These are phyloP conservation scores for Drosophila colorata DNA, from an alignment of 2,888 invertebrate species.

Conservation along the genomic window DNA sequence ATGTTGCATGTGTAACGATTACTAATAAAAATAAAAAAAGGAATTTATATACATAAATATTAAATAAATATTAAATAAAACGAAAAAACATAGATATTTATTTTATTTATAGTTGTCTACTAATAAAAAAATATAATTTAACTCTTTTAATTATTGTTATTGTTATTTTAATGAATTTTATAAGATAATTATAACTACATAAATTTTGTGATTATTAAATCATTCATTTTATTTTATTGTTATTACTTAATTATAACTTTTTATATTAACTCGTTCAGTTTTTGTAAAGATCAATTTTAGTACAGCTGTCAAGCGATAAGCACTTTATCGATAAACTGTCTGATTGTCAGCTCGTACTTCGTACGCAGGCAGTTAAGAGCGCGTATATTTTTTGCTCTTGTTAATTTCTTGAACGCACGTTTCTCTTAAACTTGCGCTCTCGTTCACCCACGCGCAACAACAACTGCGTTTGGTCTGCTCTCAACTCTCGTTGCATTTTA, in stretches of 20 bases:
- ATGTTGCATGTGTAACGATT: slow-evolving; percentile 5
- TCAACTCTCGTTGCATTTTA: slow-evolving; percentile 46
- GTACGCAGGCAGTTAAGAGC: slow-evolving; percentile 33
- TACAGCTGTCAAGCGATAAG: slow-evolving; percentile 10
- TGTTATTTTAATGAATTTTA: no score
- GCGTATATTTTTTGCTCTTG: slow-evolving; percentile 33
- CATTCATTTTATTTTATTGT: no score
- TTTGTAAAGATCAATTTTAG: not conserved
- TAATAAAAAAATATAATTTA: no score
- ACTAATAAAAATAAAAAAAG: not conserved
- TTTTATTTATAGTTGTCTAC: no score
- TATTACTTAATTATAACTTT: no score
- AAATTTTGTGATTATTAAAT: no score
- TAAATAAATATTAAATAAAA: no score
- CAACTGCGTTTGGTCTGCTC: slow-evolving; percentile 13
- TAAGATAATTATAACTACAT: no score
- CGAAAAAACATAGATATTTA: no score
- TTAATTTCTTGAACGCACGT: slow-evolving; percentile 29
- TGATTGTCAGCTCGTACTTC: slow-evolving; percentile 30
- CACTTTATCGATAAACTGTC: slow-evolving; percentile 42
- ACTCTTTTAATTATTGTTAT: no score
- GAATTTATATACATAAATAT: no score
- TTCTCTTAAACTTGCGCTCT: slow-evolving; percentile 33
- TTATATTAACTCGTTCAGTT: no score
- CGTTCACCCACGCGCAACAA: slow-evolving; percentile 38